Conservation (phyloP, 2,113 vertebrate genomes). For the Columba janthina region DNA sequence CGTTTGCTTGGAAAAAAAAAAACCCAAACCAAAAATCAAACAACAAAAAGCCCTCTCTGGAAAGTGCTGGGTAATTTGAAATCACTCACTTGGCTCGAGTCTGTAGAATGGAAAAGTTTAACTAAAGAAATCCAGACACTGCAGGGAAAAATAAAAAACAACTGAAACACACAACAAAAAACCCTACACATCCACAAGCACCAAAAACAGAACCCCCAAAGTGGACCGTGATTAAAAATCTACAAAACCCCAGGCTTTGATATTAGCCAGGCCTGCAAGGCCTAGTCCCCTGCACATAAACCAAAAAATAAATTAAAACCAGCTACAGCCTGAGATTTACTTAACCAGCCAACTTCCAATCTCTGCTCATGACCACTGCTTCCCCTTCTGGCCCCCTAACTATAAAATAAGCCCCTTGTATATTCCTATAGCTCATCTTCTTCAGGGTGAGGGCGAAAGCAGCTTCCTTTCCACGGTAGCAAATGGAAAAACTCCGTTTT, state of each 20-base stretch:
- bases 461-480: slow-evolving; percentile 27
- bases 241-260: slow-evolving; percentile 56
- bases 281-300: slow-evolving; percentile 60
- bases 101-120: slow-evolving; percentile 51
- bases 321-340: slow-evolving; percentile 53
- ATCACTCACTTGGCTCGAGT: slow-evolving; percentile 30
- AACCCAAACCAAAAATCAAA: background rate
- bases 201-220: slow-evolving; percentile 36
- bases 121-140: slow-evolving; percentile 65
- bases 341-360: slow-evolving; percentile 41
- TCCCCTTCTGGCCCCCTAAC: slow-evolving; percentile 42
- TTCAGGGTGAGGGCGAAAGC: slow-evolving; percentile 12
- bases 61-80: slow-evolving; percentile 45
- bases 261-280: slow-evolving; percentile 54
- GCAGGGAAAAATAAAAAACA: background rate
- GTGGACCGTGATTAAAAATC: slow-evolving; percentile 68
- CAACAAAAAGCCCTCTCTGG: slow-evolving; percentile 34
- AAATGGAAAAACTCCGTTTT: slow-evolving; percentile 14
- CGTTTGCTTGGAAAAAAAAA: background rate
- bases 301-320: slow-evolving; percentile 69
- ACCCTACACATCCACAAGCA: background rate
- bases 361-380: slow-evolving; percentile 54
- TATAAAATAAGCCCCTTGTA: slow-evolving; percentile 19
- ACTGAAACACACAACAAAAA: background rate
- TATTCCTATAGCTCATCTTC: slow-evolving; percentile 56